phyloP scores from a whole-genome alignment of 2,113 vertebrate species.

The Chionis minor region DNA sequence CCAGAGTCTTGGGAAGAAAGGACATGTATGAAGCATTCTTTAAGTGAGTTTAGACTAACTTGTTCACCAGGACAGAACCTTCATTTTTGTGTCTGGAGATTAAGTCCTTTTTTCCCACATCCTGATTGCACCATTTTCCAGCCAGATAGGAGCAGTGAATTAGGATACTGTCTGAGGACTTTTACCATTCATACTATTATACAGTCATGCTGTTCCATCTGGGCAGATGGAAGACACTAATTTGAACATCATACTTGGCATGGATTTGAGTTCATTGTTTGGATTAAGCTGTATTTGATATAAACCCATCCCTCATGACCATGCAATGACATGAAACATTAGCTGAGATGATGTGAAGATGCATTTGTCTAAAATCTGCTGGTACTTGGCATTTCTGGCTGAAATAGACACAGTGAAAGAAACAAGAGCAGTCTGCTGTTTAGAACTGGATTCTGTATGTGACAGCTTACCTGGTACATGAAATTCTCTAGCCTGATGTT shows the following conservation, averaged over 20 bases:
- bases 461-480: neutral
- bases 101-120: neutral
- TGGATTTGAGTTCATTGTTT: neutral
- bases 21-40: neutral
- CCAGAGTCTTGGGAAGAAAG: neutral
- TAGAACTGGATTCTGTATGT: neutral
- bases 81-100: neutral
- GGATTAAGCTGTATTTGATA: neutral
- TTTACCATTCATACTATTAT: neutral
- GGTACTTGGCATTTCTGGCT: neutral
- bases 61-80: neutral
- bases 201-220: neutral
- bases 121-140: neutral
- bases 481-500: neutral
- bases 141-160: neutral
- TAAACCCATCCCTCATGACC: neutral
- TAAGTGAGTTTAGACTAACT: neutral
- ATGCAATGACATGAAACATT: neutral
- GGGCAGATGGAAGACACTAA: neutral
- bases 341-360: neutral
- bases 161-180: neutral
- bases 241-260: neutral
- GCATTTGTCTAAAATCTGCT: neutral
- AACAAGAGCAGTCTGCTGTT: neutral
- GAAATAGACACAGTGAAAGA: neutral